phyloP scores from a whole-genome alignment of 2,888 invertebrate species.

The Smittia aterrima region DNA sequence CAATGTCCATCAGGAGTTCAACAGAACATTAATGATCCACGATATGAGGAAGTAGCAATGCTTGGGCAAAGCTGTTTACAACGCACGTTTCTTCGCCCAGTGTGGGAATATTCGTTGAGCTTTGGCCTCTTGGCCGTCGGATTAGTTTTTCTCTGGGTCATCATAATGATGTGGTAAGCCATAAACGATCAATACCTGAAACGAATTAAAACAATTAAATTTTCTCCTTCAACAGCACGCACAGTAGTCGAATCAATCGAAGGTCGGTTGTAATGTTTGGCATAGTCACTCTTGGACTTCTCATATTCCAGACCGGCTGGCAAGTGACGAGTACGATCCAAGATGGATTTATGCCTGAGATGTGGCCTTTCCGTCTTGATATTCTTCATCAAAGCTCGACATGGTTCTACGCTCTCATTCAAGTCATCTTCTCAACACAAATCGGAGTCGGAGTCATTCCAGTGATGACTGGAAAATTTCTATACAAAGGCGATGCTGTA shows the following conservation, averaged over 20 bases:
- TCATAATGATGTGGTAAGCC: conserved; percentile 52
- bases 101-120: conserved; percentile 53
- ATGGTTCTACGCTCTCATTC: conserved; percentile 54
- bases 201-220: conserved; percentile 7
- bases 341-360: conserved; percentile 50
- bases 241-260: conserved; percentile 51
- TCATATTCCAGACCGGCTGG: conserved; percentile 51
- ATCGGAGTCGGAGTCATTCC: conserved; percentile 53
- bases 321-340: conserved; percentile 51
- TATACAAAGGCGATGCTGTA: conserved; percentile 48
- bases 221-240: conserved; percentile 47
- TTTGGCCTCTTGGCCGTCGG: conserved; percentile 52
- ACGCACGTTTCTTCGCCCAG: conserved; percentile 52
- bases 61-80: conserved; percentile 52
- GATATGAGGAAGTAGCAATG: conserved; percentile 44
- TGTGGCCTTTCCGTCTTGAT: conserved; percentile 49
- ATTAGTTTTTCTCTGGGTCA: conserved; percentile 52
- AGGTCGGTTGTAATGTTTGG: conserved; percentile 51
- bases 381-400: conserved; percentile 49
- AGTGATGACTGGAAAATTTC: conserved; percentile 53
- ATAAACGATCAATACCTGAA: background rate
- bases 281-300: conserved; percentile 48
- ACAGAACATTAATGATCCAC: background rate
- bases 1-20: conserved; percentile 47
- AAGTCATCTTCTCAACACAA: conserved; percentile 53